Conservation (phyloP, 2,113 vertebrate species). For the Epinephelus cyanopodus region DNA sequence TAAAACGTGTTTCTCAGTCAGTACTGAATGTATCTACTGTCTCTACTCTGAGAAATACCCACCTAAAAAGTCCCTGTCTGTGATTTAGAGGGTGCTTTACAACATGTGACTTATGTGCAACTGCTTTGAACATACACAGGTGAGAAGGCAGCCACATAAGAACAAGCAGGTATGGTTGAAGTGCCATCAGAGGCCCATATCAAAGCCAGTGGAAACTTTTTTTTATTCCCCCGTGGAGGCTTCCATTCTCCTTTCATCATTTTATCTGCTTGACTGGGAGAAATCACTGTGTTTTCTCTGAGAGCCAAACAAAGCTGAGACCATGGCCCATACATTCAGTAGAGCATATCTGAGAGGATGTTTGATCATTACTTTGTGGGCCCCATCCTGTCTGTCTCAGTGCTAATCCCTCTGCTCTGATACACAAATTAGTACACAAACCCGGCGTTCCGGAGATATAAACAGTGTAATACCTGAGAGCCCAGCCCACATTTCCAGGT, state of each 20-base stretch:
- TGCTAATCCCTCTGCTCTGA: slow-evolving; percentile 62
- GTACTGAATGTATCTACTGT: neutral
- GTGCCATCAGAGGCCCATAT: slow-evolving; percentile 55
- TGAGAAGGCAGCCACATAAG: slow-evolving; percentile 58
- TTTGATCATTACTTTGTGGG: slow-evolving; percentile 69
- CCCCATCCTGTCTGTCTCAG: slow-evolving; percentile 68
- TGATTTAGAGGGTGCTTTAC: slow-evolving; percentile 25
- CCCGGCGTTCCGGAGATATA: slow-evolving; percentile 54
- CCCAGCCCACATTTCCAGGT: slow-evolving; percentile 14
- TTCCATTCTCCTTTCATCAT: slow-evolving; percentile 60
- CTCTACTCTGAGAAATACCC: slow-evolving; percentile 34
- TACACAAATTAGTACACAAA: slow-evolving; percentile 65
- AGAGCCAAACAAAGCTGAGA: slow-evolving; percentile 47
- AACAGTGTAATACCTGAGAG: slow-evolving; percentile 55
- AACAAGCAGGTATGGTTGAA: slow-evolving; percentile 52
- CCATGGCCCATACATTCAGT: slow-evolving; percentile 25
- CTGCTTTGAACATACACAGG: slow-evolving; percentile 59
- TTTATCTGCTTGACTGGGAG: slow-evolving; percentile 56
- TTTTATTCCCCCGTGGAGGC: slow-evolving; percentile 28
- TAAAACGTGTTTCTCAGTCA: slow-evolving; percentile 10
- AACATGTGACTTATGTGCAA: slow-evolving; percentile 1
- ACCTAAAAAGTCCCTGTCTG: slow-evolving; percentile 33
- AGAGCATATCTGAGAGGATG: slow-evolving; percentile 53
- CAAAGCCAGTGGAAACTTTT: slow-evolving; percentile 64
- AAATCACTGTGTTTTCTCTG: slow-evolving; percentile 44